Evolutionary conservation across 2,797 vertebrate species (phyloP), one percentile per base, ranked within the genome.

Genomic region (Sylvia borin): DNA sequence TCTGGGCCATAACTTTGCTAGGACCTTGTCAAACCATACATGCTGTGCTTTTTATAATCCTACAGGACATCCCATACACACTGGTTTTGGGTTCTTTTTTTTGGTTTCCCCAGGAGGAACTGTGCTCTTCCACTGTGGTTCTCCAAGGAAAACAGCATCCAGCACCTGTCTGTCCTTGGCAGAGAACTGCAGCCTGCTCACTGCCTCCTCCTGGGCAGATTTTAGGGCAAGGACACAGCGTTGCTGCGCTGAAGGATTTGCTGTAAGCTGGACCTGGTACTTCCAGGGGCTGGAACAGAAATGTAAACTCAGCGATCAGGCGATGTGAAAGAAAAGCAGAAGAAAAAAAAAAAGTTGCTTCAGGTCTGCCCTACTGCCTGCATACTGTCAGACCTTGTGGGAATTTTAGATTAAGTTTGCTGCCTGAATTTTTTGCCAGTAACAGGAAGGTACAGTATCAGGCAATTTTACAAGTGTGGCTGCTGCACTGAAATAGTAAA

Each of bases 401-500:
- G 83, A 79, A 79, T 86, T 94, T 91, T 70, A 24, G 58, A 84
- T 91, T 90, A 72, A 76, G 86, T 82, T 61, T 94, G 24, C 53
- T 92, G 55, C 67, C 45, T 90, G 48, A 66, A 24, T 84, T 92
- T 90, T 92, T 93, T 90, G 40, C 51, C 54, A 19, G 48, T 70
- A 82, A 60, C 45, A 70, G 26, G 67, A 79, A 38, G 43, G 21
- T 54, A 72, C n/a, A 54, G 67, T 70, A 93, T 66, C 57, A 88
- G 51, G 38, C 70, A 91, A 53, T 53, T 96, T 93, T 93, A 85
- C 80, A 94, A 75, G 26, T 78, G 68, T 34, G 74, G 34, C 48
- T 81, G 68, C 40, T 92, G 78, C 75, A 72, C 25, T 85, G 66
- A 89, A 94, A 95, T 82, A 84, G 79, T 95, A 88, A 92, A 68